phyloP scores from a whole-genome alignment of 64 coral and sea anemone genomes.

The Stichodactyla helianthus region DNA sequence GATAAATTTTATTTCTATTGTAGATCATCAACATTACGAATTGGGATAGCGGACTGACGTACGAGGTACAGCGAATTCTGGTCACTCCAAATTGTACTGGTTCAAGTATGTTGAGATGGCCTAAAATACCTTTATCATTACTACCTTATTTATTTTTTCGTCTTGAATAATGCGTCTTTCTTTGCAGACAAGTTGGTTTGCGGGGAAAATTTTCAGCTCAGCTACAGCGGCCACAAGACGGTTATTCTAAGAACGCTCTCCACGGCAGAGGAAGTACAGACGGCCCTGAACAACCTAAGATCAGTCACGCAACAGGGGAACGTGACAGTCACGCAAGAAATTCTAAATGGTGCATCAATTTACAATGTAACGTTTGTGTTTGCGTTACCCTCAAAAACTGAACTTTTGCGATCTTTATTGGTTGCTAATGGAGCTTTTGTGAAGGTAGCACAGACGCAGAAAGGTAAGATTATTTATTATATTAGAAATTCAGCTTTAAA shows the following conservation, averaged over 20 bases:
- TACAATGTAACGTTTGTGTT: slow-evolving; percentile 52
- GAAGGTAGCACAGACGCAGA: not conserved
- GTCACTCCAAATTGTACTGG: slow-evolving; percentile 7
- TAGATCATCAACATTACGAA: slow-evolving; percentile 53
- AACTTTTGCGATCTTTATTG: not conserved
- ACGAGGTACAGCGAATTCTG: slow-evolving; percentile 27
- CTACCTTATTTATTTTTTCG: not conserved
- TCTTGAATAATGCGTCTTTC: not conserved
- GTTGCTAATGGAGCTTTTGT: not conserved
- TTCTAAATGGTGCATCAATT: not conserved
- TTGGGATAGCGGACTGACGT: slow-evolving; percentile 39
- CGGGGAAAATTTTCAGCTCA: slow-evolving; percentile 21
- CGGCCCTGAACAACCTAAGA: slow-evolving; percentile 36
- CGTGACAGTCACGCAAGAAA: slow-evolving; percentile 36
- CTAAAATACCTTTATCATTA: not conserved
- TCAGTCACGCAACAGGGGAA: slow-evolving; percentile 23
- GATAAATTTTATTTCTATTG: not conserved
- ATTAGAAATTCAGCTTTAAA: not conserved
- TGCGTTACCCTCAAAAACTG: slow-evolving; percentile 13
- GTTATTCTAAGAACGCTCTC: not conserved
- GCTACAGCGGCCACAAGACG: slow-evolving; percentile 15
- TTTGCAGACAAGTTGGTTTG: slow-evolving; percentile 14
- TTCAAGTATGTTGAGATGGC: not conserved
- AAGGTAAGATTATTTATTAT: not conserved
- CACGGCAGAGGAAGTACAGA: slow-evolving; percentile 19